A percentile compares a stretch with the other conserved stretches of the same genome.
Evolutionary conservation across 2,888 invertebrate species (phyloP).

Genomic region (Megastigmus dorsalis): DNA sequence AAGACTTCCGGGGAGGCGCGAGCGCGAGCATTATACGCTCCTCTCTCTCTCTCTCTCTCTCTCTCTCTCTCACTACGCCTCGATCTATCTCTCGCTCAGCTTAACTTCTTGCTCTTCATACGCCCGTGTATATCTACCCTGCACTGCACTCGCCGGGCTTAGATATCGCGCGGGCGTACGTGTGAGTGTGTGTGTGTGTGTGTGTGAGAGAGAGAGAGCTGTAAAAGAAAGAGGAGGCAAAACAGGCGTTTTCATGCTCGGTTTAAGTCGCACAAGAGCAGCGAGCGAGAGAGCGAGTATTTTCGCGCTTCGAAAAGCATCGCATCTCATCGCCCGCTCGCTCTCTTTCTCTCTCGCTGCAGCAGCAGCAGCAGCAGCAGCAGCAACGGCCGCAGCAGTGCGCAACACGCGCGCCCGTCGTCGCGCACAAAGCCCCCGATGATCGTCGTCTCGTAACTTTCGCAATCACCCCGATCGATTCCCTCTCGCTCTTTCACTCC

Average conservation of each 20-base stretch:
- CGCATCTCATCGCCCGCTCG: slow-evolving; percentile 26
- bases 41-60: background rate
- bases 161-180: background rate
- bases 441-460: slow-evolving; percentile 14
- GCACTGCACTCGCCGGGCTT: no score
- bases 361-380: no score
- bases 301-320: slow-evolving; percentile 46
- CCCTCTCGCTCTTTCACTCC: background rate
- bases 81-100: background rate
- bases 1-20: slow-evolving; percentile 49
- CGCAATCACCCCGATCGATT: background rate
- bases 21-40: slow-evolving; percentile 26
- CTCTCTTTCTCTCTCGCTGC: no score
- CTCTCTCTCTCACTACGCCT: background rate
- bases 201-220: background rate
- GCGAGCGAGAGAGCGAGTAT: slow-evolving; percentile 32
- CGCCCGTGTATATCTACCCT: slow-evolving; percentile 10
- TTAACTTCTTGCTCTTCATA: background rate
- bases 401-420: background rate
- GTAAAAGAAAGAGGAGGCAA: slow-evolving; percentile 18
- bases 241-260: slow-evolving; percentile 51
- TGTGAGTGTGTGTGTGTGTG: background rate
- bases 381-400: no score
- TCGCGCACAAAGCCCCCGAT: background rate
- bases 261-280: slow-evolving; percentile 25